phyloP scores from a whole-genome alignment of 1,140 invertebrate genomes.

The Drosophila serrata region DNA sequence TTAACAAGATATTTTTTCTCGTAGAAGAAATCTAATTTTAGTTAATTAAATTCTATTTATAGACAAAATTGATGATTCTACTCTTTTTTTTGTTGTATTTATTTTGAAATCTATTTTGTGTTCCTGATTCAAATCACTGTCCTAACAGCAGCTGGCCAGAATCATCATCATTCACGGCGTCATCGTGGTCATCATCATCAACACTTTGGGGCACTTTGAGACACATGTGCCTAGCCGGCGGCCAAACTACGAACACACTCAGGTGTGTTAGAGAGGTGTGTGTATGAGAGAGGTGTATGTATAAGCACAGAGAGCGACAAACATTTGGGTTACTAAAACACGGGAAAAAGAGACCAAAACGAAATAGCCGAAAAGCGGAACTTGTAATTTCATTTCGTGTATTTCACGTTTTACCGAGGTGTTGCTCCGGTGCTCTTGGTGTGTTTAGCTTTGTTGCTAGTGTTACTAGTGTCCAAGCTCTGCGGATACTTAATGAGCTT shows the following conservation, averaged over 20 bases:
- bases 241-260: conserved; percentile 37
- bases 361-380: conserved; percentile 72
- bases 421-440: conserved; percentile 47
- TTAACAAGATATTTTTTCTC: no score
- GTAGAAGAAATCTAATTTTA: background rate
- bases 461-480: conserved; percentile 23
- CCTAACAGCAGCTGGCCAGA: conserved; percentile 20
- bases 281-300: background rate
- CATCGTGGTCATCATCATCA: conserved; percentile 62
- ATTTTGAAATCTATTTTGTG: conserved; percentile 1
- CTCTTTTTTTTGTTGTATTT: background rate
- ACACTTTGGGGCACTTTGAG: conserved; percentile 66
- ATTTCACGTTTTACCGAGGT: conserved; percentile 73
- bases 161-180: conserved; percentile 60
- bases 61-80: background rate
- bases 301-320: conserved; percentile 18
- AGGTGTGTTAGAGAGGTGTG: background rate
- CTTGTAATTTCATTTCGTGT: conserved; percentile 80
- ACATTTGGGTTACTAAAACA: conserved; percentile 82
- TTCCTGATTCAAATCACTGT: conserved; percentile 33
- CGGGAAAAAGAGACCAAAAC: conserved; percentile 44
- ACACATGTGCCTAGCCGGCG: conserved; percentile 78
- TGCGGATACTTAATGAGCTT: conserved; percentile 69
- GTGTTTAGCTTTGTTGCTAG: conserved; percentile 8
- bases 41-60: background rate